Base-by-base conservation (phyloP, 2,888 invertebrate species). In the Eucera pruinosa region DNA sequence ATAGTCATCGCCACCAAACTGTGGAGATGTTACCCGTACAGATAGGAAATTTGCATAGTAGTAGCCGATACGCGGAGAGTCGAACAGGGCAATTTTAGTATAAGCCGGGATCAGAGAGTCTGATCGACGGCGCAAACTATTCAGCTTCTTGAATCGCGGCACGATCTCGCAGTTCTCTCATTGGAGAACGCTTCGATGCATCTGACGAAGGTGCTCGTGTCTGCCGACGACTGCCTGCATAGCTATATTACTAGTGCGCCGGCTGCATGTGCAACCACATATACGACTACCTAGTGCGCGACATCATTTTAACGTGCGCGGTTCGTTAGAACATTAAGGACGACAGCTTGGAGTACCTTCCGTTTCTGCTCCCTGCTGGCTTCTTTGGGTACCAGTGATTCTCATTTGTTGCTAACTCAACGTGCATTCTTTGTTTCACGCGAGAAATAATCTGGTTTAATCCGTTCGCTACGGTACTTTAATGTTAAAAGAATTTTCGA, bases 41-140 rank as follows among this genome's bases (percentile, higher is more conserved):
- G 48, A 9, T 50, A 58, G 68, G 47, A 54, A 82, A 82, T 82
- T 82, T 82, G 79, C 82, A 82, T 82, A 80, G 75, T 69, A 77
- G 70, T 65, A 66, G 41, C 30, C 23, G 52, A 33, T 54, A 61
- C 18, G 66, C 43, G 65, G 30, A 66, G 61, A 67, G 72, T 36
- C 55, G 66, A 27, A n/a, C n/a, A 43, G 62, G 52, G 58, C 54
- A 71, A 65, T 84, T 81, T 81, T 77, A 72, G 70, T 80, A 70
- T 71, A 79, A 71, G 55, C 57, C 58, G 50, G 69, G 71, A 84
- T 77, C 74, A 54, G 47, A 58, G 18, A 25, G 50, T 18, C 64
- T 67, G 79, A 73, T 80, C 77, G 70, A 77, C 65, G 68, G 55
- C 23, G 70, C 79, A 68, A 82, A 70, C 74, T 61, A 77, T 67